These are phyloP conservation scores for Aldabrachelys gigantea DNA, from an alignment of 2,113 vertebrate species.

Conservation along the genomic window DNA sequence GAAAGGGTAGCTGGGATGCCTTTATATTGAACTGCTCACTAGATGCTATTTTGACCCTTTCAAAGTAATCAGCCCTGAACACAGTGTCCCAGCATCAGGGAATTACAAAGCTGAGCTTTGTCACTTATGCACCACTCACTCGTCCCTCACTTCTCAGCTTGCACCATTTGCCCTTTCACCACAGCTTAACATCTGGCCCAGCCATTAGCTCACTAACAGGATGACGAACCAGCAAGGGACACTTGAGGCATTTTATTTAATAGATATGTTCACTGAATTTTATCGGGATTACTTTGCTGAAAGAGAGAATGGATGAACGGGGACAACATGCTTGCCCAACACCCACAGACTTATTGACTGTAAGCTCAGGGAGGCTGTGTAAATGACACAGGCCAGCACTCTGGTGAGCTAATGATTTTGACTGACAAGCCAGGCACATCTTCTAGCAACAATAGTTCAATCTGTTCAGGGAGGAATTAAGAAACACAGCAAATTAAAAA, in stretches of 20 bases:
- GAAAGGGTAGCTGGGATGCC: conserved; percentile 26
- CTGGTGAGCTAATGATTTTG: neutral
- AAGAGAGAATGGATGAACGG: conserved; percentile 31
- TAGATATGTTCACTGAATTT: conserved; percentile 32
- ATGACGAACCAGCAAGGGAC: conserved; percentile 47
- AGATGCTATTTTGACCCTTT: conserved; percentile 56
- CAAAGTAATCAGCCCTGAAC: conserved; percentile 2
- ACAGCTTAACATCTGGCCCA: conserved; percentile 34
- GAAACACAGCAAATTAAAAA: conserved; percentile 4
- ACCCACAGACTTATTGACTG: neutral
- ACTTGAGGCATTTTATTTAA: neutral
- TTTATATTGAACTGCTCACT: conserved; percentile 61
- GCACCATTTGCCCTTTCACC: conserved; percentile 32
- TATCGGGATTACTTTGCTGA: conserved; percentile 34
- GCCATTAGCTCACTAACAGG: conserved; percentile 65
- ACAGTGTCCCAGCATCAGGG: conserved; percentile 53
- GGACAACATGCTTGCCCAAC: conserved; percentile 45
- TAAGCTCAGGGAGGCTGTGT: neutral
- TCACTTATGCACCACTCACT: conserved; percentile 47
- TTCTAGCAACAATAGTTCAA: neutral
- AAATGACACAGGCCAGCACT: neutral
- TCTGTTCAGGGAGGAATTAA: neutral
- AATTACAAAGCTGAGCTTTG: conserved; percentile 59
- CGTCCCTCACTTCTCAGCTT: conserved; percentile 49
- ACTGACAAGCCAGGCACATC: neutral